Base-by-base conservation (phyloP, 35 echinoderm and acorn worm genomes). In the Diadema setosum region DNA sequence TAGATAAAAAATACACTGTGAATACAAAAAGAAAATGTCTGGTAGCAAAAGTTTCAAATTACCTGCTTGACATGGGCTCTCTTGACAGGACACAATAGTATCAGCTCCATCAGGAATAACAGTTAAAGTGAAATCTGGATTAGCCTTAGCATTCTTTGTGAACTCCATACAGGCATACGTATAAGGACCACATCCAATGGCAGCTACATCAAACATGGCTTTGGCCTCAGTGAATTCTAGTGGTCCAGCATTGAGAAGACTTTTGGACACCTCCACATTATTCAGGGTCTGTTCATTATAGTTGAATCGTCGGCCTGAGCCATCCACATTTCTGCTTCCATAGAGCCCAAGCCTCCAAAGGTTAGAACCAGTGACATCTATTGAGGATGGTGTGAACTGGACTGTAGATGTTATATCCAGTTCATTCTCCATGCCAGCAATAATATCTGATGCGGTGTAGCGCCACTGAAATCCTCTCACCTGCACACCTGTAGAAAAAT, bases 151-250 rank as follows among this genome's bases (percentile, higher is more conserved):
- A 46, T 82, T 82, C 75, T 97, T 97, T 23, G 95, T 81, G 59
- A 97, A 93, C 31, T 97, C 95, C 91, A 97, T 85, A 61, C 95
- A 97, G 12, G 87, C 91, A 67, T 88, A 97, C 20, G 63, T 87
- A 70, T 81, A 97, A 14, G 89, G 87, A 25, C 85, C 90, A 84
- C 95, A 97, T 32, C 95, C 95, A 44, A 97, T 85, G 2, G 91
- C 95, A 73, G 88, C 91, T 21, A 97, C 89, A 84, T 97, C 91
- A 91, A 93, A 97, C 11, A 89, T 58, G 9, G 91, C 95, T 16
- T 46, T 43, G 34, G 65, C 88, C 5, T 87, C 61, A 7, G 14
- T 32, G 31, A 91, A 87, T 42, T 84, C 24, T 11, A 97, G 36
- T 40, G 78, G 70, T 5, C 69, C 42, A 3, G 65, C 91, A 26